Percentiles rank a stretch among this genome's conserved stretches.
phyloP scores from a whole-genome alignment of 2,113 vertebrate genomes.

The Geococcyx californianus region DNA sequence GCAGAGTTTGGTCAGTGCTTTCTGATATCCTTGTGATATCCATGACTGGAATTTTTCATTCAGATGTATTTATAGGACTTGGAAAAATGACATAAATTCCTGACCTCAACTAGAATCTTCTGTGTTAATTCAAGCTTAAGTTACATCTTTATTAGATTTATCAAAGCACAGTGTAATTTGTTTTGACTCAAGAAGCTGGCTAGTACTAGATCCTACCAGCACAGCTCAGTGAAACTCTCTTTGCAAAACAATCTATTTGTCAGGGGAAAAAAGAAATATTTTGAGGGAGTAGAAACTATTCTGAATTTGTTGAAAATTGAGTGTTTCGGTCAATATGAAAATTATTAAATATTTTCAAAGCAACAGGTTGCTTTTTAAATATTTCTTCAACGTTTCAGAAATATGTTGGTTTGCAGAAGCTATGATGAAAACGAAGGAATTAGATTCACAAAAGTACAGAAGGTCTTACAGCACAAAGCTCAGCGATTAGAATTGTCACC shows the following conservation, averaged over 20 bases:
- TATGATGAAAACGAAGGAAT: neutral
- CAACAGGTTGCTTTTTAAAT: neutral
- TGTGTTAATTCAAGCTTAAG: neutral
- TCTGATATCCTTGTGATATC: neutral
- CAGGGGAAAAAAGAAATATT: neutral
- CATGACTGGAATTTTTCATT: neutral
- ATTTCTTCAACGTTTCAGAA: neutral
- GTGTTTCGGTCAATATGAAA: neutral
- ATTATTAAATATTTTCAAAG: neutral
- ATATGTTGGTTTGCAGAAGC: neutral
- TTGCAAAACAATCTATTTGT: neutral
- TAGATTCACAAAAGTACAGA: neutral
- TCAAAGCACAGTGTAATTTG: neutral
- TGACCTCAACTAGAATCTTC: neutral
- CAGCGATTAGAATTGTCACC: neutral
- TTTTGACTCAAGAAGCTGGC: neutral
- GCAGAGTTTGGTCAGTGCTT: neutral
- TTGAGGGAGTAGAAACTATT: neutral
- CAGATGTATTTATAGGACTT: neutral
- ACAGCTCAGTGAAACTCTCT: neutral
- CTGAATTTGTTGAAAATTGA: neutral
- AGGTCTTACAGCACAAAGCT: neutral
- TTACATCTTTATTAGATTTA: neutral
- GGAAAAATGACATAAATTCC: neutral
- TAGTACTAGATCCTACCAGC: neutral